A percentile compares a stretch with the other conserved stretches of the same genome.
Evolutionary conservation across 2,888 invertebrate genomes (phyloP).

Genomic region (Leistus spinibarbis): DNA sequence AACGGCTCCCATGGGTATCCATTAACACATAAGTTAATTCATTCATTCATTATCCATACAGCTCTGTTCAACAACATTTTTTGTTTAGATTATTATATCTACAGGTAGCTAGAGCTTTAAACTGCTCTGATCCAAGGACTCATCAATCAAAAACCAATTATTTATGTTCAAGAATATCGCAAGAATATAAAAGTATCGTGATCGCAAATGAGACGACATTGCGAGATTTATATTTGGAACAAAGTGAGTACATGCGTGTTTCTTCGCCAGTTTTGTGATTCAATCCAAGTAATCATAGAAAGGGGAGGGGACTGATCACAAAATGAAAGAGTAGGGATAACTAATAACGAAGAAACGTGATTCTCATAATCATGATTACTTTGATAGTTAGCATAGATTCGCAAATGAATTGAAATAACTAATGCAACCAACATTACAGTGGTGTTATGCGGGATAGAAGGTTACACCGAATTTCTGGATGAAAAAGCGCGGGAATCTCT

Average conservation of each 20-base stretch:
- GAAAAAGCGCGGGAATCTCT: constrained; percentile 52
- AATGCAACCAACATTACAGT: constrained; percentile 49
- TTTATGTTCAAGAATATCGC: constrained; percentile 49
- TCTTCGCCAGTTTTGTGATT: no score
- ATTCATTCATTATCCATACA: neutral
- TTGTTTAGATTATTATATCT: constrained; percentile 51
- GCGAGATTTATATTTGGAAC: constrained; percentile 52
- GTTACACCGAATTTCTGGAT: constrained; percentile 56
- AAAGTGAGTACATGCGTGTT: constrained; percentile 53
- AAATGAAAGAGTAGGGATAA: no score
- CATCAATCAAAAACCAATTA: constrained; percentile 10
- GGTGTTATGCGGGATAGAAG: constrained; percentile 59
- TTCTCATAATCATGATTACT: no score
- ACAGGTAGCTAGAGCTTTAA: constrained; percentile 49
- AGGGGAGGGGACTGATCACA: no score
- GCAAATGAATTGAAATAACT: no score
- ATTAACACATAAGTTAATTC: constrained; percentile 51
- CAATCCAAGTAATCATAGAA: no score
- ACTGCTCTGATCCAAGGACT: constrained; percentile 39
- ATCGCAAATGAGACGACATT: constrained; percentile 47
- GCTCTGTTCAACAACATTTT: neutral
- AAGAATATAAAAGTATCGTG: constrained; percentile 49
- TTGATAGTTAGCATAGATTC: no score
- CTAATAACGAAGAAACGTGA: no score
- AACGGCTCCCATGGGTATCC: constrained; percentile 51